Evolutionary conservation across 2,113 vertebrate species (phyloP).

Genomic region (Cryptomyrus ogoouensis): DNA sequence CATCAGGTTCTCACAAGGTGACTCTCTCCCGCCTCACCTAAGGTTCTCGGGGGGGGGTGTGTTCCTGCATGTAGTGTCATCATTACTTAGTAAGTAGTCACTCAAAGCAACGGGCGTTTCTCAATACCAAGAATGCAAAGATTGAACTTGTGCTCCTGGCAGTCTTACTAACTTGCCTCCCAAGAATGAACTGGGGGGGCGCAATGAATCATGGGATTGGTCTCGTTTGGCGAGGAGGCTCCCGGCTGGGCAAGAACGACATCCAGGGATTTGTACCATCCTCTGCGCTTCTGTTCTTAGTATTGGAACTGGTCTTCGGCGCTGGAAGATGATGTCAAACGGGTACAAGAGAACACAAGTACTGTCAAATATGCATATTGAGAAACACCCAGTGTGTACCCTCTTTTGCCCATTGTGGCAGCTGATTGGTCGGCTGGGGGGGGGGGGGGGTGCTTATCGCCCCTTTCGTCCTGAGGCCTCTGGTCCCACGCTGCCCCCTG

Average conservation of each 20-base stretch:
- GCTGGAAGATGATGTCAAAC: background rate
- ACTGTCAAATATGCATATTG: background rate
- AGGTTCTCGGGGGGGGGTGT: background rate
- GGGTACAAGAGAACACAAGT: background rate
- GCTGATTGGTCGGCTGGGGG: background rate
- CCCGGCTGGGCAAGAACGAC: no score
- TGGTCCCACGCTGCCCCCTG: background rate
- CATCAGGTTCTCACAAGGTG: constrained; percentile 92
- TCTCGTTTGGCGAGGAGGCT: background rate
- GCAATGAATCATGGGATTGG: background rate
- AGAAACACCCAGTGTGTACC: background rate
- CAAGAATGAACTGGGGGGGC: background rate
- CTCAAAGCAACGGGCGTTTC: background rate
- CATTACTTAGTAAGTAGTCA: background rate
- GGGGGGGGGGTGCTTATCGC: background rate
- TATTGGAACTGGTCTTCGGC: background rate
- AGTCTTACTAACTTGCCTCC: background rate
- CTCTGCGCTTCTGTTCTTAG: background rate
- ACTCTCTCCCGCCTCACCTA: background rate
- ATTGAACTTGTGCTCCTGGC: background rate
- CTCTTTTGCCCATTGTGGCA: background rate
- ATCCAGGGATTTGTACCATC: no score
- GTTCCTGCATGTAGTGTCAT: background rate
- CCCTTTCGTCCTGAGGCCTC: background rate
- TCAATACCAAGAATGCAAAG: background rate